phyloP scores from a whole-genome alignment of 2,113 vertebrate genomes.

The Bos taurus region DNA sequence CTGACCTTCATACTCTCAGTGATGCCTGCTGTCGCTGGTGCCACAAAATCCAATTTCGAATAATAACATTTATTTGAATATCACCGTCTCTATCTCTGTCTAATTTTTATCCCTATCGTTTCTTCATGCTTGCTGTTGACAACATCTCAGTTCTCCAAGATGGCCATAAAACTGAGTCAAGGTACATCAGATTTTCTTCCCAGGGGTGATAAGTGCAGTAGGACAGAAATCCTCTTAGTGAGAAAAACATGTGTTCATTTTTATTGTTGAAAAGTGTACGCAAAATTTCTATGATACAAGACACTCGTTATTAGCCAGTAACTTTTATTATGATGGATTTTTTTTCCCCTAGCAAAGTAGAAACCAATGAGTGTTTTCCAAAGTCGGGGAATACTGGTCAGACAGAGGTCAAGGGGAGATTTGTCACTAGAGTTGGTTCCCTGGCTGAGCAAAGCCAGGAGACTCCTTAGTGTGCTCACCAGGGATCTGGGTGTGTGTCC shows the following conservation, averaged over 20 bases:
- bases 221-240: not conserved
- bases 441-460: not conserved
- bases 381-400: not conserved
- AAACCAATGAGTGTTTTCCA: not conserved
- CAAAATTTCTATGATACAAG: not conserved
- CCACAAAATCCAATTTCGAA: slow-evolving; percentile 55
- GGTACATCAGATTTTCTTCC: slow-evolving; percentile 39
- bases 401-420: not conserved
- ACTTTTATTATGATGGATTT: not conserved
- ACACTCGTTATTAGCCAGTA: not conserved
- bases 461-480: not conserved
- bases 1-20: slow-evolving; percentile 29
- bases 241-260: slow-evolving; percentile 3
- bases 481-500: not conserved
- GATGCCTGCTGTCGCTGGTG: not conserved
- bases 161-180: slow-evolving; percentile 48
- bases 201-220: not conserved
- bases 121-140: slow-evolving; percentile 36
- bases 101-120: slow-evolving; percentile 32
- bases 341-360: not conserved
- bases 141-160: not conserved
- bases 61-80: slow-evolving; percentile 42
- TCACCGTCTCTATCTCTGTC: slow-evolving; percentile 1
- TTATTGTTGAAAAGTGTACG: not conserved
- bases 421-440: not conserved